Percentiles rank a stretch among this genome's conserved stretches.
Evolutionary conservation across 1,140 invertebrate species (phyloP).

Genomic region (Popillia japonica): DNA sequence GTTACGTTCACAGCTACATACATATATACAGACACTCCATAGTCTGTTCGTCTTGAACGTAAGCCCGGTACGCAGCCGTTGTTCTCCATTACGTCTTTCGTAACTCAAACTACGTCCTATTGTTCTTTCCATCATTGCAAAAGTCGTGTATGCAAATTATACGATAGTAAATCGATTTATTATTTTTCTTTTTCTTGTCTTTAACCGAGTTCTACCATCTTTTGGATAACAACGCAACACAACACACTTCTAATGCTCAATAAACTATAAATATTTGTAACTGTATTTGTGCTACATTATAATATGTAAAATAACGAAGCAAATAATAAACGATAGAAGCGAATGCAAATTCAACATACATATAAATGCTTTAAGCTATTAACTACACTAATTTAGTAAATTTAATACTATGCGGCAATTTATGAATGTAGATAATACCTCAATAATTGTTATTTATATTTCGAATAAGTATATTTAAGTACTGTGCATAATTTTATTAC

Average conservation of each 20-base stretch:
- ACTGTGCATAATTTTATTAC: neutral
- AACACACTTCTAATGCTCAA: too few relatives aligned
- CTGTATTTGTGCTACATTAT: too few relatives aligned
- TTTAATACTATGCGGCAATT: too few relatives aligned
- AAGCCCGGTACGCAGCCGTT: too few relatives aligned
- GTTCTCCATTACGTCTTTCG: conserved; percentile 1
- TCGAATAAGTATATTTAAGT: too few relatives aligned
- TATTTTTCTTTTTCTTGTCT: neutral
- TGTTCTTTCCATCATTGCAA: conserved; percentile 45
- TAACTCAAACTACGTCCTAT: conserved; percentile 20
- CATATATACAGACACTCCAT: neutral
- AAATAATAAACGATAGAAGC: too few relatives aligned
- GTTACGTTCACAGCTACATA: neutral
- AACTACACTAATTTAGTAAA: too few relatives aligned
- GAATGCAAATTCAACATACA: too few relatives aligned
- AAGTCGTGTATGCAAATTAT: conserved; percentile 41
- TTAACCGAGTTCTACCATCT: neutral
- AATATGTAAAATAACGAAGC: neutral
- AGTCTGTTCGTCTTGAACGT: too few relatives aligned
- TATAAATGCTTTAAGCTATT: too few relatives aligned
- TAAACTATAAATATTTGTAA: too few relatives aligned
- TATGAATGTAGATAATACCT: neutral
- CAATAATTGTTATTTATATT: conserved; percentile 5
- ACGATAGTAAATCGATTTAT: neutral
- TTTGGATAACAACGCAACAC: neutral